Conservation (phyloP, 2,888 invertebrate species). For the Germaria angustata region DNA sequence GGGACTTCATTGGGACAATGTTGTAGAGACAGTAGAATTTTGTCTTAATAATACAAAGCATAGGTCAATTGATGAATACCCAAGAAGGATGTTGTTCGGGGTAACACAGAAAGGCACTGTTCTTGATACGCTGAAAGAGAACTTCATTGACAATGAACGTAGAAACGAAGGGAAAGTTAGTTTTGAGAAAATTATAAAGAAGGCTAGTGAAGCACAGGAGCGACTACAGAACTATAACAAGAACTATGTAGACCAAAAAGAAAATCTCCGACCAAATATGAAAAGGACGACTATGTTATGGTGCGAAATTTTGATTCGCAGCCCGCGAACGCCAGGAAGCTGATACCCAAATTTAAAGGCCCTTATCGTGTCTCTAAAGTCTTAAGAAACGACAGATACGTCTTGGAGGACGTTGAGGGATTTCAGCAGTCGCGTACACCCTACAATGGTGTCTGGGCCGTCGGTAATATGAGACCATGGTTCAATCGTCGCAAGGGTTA, state of each 20-base stretch:
- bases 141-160: slow-evolving; percentile 4
- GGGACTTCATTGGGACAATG: slow-evolving; percentile 26
- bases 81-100: slow-evolving; percentile 64
- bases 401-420: slow-evolving; percentile 46
- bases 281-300: slow-evolving; percentile 35
- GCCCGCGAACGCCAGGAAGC: slow-evolving; percentile 28
- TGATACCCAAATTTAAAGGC: slow-evolving; percentile 46
- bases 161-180: background rate
- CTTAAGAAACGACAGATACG: slow-evolving; percentile 51
- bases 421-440: slow-evolving; percentile 50
- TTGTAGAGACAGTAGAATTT: slow-evolving; percentile 35
- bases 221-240: slow-evolving; percentile 43
- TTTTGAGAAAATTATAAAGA: background rate
- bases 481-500: slow-evolving; percentile 13
- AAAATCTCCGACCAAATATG: slow-evolving; percentile 1
- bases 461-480: slow-evolving; percentile 49
- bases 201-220: slow-evolving; percentile 4
- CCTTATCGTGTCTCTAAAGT: slow-evolving; percentile 44
- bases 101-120: slow-evolving; percentile 51
- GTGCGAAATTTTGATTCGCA: slow-evolving; percentile 51
- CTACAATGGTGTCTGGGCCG: slow-evolving; percentile 49
- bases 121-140: slow-evolving; percentile 49
- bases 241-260: slow-evolving; percentile 40
- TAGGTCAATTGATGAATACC: slow-evolving; percentile 42
- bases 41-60: slow-evolving; percentile 56